Base-by-base conservation (phyloP, 2,888 invertebrate genomes). In the Drosophila neonasuta region DNA sequence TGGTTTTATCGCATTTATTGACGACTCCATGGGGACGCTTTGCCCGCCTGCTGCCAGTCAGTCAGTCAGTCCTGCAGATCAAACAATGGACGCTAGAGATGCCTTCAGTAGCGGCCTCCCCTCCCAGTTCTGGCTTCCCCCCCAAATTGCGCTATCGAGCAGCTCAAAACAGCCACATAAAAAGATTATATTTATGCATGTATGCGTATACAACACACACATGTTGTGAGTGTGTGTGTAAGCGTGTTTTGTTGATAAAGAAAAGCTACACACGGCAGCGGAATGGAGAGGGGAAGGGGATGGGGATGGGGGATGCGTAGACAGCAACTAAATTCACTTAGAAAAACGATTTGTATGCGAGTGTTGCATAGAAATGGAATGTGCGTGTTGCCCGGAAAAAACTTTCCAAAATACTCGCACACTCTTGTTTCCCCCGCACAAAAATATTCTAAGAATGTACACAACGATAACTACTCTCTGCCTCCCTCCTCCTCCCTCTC, bases 1-100 rank as follows among this genome's bases (percentile, higher is more conserved):
- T 85, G 86, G 80, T 71, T 87, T 87, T 85, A 87, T 85, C 87
- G 84, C 77, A 87, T 87, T 86, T 85, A 85, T 85, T 85, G 87
- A 85, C 87, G 84, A 83, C 84, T 85, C 84, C 84, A 68, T 63
- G 71, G 84, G 84, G 84, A 85, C 81, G 85, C 70, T 74, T 82
- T 82, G 80, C 71, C 68, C 74, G 77, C 68, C 56, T 9, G 34
- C 24, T 6, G 24, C 8, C 34, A 5, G 20, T 20, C 29, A 2
- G 54, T 6, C 68, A 11, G 52, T 3, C 68, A 4, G 32, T 10
- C 55, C 56, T 11, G 7, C 67, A 81, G 80, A 80, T 80, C 84
- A 80, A 80, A 80, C 80, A 80, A 80, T 81, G 79, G 72, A 74
- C 76, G 74, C 76, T 49, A 0, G 15, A 60, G 66, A 56, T 63